Evolutionary conservation across 2,113 vertebrate species (phyloP).

Genomic region (Clupea harengus): DNA sequence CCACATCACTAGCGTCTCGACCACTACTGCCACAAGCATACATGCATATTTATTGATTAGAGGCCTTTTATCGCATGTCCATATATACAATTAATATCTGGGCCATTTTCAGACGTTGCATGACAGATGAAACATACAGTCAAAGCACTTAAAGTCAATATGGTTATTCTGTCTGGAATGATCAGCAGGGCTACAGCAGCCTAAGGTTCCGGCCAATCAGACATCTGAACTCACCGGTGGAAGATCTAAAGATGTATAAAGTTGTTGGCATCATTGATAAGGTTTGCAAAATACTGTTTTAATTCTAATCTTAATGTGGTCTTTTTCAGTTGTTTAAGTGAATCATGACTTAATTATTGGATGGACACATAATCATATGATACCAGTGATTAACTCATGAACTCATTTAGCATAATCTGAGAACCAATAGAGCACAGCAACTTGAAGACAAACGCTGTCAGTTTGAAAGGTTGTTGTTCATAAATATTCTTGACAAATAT

Average conservation of each 20-base stretch:
- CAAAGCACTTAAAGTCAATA: not conserved
- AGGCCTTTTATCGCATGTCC: too few relatives aligned
- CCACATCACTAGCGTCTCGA: too few relatives aligned
- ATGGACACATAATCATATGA: not conserved
- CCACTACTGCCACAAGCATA: too few relatives aligned
- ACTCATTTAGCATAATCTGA: too few relatives aligned
- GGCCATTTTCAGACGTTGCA: too few relatives aligned
- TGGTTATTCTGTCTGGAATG: slow-evolving; percentile 23
- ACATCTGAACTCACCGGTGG: slow-evolving; percentile 88
- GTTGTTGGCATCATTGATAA: slow-evolving; percentile 90
- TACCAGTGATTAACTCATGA: not conserved
- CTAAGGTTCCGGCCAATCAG: slow-evolving; percentile 92
- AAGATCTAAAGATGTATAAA: slow-evolving; percentile 87
- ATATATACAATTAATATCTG: too few relatives aligned
- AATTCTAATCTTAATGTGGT: not conserved
- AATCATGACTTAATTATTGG: not conserved
- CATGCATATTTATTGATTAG: too few relatives aligned
- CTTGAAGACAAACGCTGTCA: not conserved
- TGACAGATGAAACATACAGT: not conserved
- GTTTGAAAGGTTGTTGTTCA: not conserved
- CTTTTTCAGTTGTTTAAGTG: not conserved
- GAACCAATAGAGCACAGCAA: too few relatives aligned
- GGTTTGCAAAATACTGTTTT: slow-evolving; percentile 65
- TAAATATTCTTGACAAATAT: too few relatives aligned
- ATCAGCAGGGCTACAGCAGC: slow-evolving; percentile 90